Conservation (phyloP, 2,888 invertebrate genomes). For the Fabriciana adippe region DNA sequence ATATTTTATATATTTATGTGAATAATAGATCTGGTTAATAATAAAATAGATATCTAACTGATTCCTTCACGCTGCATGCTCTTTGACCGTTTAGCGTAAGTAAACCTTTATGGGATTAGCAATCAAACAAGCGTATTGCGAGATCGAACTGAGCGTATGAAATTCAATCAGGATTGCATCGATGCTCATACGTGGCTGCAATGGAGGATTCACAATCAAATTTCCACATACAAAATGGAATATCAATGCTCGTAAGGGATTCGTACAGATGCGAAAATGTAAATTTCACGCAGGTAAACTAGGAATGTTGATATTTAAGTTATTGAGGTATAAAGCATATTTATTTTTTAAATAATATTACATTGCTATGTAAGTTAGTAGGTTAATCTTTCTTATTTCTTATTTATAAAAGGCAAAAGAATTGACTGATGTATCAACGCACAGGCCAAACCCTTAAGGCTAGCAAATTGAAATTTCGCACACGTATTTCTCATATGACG, state of each 20-base stretch:
- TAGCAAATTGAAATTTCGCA: too few relatives aligned
- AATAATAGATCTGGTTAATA: too few relatives aligned
- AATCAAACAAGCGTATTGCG: conserved; percentile 21
- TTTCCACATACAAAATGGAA: conserved; percentile 8
- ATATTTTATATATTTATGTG: too few relatives aligned
- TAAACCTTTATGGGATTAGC: conserved; percentile 14
- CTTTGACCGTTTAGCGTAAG: neutral
- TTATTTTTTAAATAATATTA: too few relatives aligned
- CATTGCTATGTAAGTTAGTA: too few relatives aligned
- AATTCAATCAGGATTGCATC: conserved; percentile 25
- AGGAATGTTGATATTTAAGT: neutral
- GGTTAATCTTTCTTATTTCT: too few relatives aligned
- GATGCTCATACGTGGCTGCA: conserved; percentile 11
- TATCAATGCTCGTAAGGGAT: conserved; percentile 7
- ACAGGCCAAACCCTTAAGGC: too few relatives aligned
- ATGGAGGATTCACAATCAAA: conserved; percentile 20
- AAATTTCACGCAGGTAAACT: neutral
- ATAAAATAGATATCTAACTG: too few relatives aligned
- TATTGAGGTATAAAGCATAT: neutral
- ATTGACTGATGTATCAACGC: too few relatives aligned
- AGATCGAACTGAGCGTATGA: conserved; percentile 20
- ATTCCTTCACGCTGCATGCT: neutral
- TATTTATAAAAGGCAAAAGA: too few relatives aligned
- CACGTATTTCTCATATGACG: too few relatives aligned
- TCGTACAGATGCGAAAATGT: neutral